Conservation (phyloP, 2,113 vertebrate species). For the Patagioenas fasciata region DNA sequence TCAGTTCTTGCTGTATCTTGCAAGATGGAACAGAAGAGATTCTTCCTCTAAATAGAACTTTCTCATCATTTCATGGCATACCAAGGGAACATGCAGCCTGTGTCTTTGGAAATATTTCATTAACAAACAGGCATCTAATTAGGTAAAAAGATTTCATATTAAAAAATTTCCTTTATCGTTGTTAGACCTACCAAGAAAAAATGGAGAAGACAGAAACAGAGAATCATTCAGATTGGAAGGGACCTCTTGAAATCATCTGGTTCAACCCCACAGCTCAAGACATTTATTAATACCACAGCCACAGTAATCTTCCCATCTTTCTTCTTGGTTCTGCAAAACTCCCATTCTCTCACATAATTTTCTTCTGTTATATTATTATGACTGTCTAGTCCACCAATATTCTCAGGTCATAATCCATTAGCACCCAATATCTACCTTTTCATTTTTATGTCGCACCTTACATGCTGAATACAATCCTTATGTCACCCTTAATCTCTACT, state of each 20-base stretch:
- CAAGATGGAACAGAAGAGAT: not conserved
- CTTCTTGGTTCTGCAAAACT: not conserved
- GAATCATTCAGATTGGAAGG: not conserved
- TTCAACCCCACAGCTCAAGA: not conserved
- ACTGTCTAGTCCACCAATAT: not conserved
- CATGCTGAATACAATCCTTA: not conserved
- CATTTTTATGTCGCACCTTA: not conserved
- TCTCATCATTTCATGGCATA: not conserved
- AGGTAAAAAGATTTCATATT: not conserved
- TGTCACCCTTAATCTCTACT: not conserved
- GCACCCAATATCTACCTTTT: not conserved
- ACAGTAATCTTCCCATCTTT: not conserved
- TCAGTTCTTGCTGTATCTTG: not conserved
- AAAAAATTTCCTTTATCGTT: not conserved
- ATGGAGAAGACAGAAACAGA: not conserved
- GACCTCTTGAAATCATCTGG: not conserved
- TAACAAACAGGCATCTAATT: not conserved
- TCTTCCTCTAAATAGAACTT: not conserved
- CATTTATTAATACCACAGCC: not conserved
- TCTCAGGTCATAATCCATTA: not conserved
- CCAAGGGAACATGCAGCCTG: not conserved
- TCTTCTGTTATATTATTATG: not conserved
- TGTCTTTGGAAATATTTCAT: not conserved
- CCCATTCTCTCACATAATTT: not conserved
- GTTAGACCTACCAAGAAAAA: not conserved